Conservation (phyloP, 2,888 invertebrate genomes). For the Willowsia nigromaculata region DNA sequence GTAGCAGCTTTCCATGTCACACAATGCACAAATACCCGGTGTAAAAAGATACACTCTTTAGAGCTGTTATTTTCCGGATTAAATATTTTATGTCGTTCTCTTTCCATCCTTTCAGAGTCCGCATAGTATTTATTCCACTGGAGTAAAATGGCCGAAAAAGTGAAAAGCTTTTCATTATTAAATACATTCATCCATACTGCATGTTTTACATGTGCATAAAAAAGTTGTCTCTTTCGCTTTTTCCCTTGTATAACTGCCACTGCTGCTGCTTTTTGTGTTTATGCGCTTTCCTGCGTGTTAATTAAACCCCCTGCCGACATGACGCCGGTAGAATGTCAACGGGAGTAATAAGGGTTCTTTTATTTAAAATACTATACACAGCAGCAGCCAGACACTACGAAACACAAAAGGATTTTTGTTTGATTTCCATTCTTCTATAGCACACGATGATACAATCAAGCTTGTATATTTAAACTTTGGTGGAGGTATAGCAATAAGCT, state of each 20-base stretch:
- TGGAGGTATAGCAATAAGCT: not conserved
- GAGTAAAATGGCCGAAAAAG: not conserved
- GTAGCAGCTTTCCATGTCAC: not conserved
- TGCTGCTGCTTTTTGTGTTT: not conserved
- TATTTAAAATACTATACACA: slow-evolving; percentile 38
- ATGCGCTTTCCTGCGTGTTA: slow-evolving; percentile 56
- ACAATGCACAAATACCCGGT: not conserved
- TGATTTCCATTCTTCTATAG: not conserved
- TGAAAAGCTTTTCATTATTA: not conserved
- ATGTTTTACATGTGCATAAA: not conserved
- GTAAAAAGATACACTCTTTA: not conserved
- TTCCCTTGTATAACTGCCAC: not conserved
- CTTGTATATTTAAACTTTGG: not conserved
- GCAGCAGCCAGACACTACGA: not conserved
- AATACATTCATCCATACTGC: not conserved
- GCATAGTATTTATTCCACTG: not conserved
- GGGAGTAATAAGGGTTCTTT: slow-evolving; percentile 43
- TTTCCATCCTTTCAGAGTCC: not conserved
- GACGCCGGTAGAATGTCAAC: slow-evolving; percentile 61
- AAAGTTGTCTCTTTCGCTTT: slow-evolving; percentile 1
- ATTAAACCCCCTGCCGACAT: slow-evolving; percentile 70
- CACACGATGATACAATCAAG: not conserved
- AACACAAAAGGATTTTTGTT: not conserved
- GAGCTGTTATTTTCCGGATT: slow-evolving; percentile 46
- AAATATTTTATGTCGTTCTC: slow-evolving; percentile 41